Conservation (phyloP, 2,113 vertebrate genomes). For the Salvator merianae region DNA sequence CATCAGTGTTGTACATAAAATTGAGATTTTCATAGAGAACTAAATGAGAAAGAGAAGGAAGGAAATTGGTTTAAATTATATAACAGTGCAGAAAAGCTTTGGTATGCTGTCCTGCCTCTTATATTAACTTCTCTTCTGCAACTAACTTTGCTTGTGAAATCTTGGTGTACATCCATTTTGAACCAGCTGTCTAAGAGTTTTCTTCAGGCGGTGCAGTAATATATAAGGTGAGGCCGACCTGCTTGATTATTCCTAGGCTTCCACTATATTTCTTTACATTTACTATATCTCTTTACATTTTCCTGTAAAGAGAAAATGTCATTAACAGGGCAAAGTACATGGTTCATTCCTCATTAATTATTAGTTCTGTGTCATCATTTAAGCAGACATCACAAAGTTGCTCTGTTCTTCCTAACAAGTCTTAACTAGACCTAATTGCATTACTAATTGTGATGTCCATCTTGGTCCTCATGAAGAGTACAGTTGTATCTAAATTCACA, state of each 20-base stretch:
- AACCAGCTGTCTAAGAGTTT: background rate
- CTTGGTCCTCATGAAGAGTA: background rate
- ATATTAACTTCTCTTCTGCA: background rate
- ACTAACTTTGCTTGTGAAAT: background rate
- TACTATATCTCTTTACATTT: too few species aligned
- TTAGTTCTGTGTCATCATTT: background rate
- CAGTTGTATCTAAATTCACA: too few species aligned
- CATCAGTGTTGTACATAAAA: background rate
- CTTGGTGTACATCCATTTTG: background rate
- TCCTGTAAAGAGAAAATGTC: background rate
- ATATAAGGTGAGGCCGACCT: too few species aligned
- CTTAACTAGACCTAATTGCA: background rate
- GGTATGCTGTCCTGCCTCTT: background rate
- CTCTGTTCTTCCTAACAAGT: background rate
- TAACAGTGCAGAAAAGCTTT: background rate
- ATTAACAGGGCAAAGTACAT: background rate
- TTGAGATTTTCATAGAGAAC: background rate
- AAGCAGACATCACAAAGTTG: background rate
- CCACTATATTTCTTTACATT: too few species aligned
- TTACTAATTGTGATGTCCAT: background rate
- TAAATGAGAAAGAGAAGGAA: constrained; percentile 25
- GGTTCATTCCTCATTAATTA: background rate
- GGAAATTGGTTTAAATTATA: background rate
- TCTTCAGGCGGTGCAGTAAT: too few species aligned
- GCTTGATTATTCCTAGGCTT: too few species aligned